phyloP scores from a whole-genome alignment of 2,888 invertebrate species.

The Himalopsyche kuldschensis region DNA sequence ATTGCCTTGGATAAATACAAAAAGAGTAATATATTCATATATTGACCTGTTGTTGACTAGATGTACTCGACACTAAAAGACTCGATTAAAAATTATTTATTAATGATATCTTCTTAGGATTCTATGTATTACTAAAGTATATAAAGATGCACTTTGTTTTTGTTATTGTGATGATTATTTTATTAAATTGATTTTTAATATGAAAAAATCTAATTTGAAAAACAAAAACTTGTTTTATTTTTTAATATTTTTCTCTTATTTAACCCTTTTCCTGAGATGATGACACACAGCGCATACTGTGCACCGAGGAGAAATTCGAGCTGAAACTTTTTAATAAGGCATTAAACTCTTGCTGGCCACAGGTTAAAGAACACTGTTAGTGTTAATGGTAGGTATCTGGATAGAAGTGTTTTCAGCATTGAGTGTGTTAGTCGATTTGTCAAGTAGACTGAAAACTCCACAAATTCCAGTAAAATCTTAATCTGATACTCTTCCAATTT shows the following conservation, averaged over 20 bases:
- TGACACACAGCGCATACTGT: too few species aligned
- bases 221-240: not conserved
- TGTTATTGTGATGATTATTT: not conserved
- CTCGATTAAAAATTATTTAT: not conserved
- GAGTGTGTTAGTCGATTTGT: too few species aligned
- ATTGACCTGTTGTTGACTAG: not conserved
- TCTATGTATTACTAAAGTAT: not conserved
- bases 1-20: slow-evolving; percentile 15
- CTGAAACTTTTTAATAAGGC: too few species aligned
- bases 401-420: too few species aligned
- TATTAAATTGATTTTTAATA: not conserved
- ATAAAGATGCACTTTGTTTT: not conserved
- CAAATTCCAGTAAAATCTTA: too few species aligned
- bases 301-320: too few species aligned
- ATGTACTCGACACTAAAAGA: not conserved
- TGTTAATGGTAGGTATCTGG: too few species aligned
- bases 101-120: not conserved
- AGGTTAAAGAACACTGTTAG: too few species aligned
- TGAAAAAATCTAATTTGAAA: not conserved
- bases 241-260: not conserved
- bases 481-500: too few species aligned
- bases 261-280: not conserved
- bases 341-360: too few species aligned
- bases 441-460: too few species aligned
- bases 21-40: not conserved